A percentile compares a stretch with the other conserved stretches of the same genome.
Conservation (phyloP, 2,797 vertebrate species). For the Macroramphosus scolopax region DNA sequence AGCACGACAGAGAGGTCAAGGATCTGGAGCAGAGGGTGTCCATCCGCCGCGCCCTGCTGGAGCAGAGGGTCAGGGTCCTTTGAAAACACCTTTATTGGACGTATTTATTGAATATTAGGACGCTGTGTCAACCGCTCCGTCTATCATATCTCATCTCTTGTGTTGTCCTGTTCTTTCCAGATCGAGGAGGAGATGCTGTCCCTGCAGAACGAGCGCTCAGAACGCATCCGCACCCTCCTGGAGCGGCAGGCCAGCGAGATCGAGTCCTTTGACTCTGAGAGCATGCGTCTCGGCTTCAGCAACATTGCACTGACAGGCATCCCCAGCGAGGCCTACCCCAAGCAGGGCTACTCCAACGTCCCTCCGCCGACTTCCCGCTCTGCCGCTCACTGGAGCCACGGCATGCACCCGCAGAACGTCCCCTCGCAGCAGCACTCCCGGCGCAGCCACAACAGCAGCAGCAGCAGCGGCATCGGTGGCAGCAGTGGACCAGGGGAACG, state of each 20-base stretch:
- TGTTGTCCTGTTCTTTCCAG: conserved; percentile 49
- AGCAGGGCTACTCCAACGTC: conserved; percentile 85
- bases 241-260: conserved; percentile 91
- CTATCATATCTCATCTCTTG: too few relatives aligned
- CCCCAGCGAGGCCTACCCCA: conserved; percentile 85
- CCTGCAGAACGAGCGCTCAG: conserved; percentile 89
- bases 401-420: conserved; percentile 74
- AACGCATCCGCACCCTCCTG: conserved; percentile 88
- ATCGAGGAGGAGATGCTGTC: conserved; percentile 93
- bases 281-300: conserved; percentile 88
- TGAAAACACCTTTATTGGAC: neutral
- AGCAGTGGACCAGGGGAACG: conserved; percentile 52
- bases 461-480: conserved; percentile 35
- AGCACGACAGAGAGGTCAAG: conserved; percentile 88
- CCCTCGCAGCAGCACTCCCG: conserved; percentile 81
- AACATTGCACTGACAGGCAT: conserved; percentile 86
- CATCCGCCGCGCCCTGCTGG: conserved; percentile 87
- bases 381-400: conserved; percentile 87
- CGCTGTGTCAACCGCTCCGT: too few relatives aligned
- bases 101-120: too few relatives aligned
- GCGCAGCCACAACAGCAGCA: conserved; percentile 74
- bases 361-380: conserved; percentile 79
- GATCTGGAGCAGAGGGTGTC: conserved; percentile 92
- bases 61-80: conserved; percentile 83
- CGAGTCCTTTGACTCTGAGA: conserved; percentile 89